Conservation (phyloP, 2,113 vertebrate genomes). For the Synchiropus splendidus region DNA sequence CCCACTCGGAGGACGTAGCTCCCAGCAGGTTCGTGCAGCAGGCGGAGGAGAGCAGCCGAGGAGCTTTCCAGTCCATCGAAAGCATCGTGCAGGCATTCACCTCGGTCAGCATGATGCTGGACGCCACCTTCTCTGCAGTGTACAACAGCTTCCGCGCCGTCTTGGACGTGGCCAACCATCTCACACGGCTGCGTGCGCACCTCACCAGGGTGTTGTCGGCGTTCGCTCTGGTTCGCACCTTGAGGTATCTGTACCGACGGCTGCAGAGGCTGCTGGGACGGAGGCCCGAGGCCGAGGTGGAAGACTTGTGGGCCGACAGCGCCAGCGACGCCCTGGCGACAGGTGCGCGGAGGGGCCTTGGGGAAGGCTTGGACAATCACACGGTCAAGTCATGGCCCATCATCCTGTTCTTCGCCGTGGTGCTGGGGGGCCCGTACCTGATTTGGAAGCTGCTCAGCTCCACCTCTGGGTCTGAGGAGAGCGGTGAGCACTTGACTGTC, state of each 20-base stretch:
- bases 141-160: conserved; percentile 97
- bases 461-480: conserved; percentile 65
- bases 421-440: conserved; percentile 91
- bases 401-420: conserved; percentile 91
- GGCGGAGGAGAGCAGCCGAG: conserved; percentile 93
- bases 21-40: conserved; percentile 94
- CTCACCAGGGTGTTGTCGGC: conserved; percentile 93
- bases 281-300: conserved; percentile 71
- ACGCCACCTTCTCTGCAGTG: conserved; percentile 94
- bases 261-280: conserved; percentile 79
- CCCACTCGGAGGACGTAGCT: conserved; percentile 71
- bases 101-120: conserved; percentile 98
- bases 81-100: conserved; percentile 95
- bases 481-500: conserved; percentile 58
- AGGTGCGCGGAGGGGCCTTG: conserved; percentile 8
- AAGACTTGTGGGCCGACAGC: conserved; percentile 91
- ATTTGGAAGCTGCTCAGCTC: conserved; percentile 93
- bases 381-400: conserved; percentile 95
- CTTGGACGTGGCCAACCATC: conserved; percentile 93
- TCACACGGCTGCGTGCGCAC: conserved; percentile 85
- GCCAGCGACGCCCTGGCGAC: conserved; percentile 64
- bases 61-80: conserved; percentile 95
- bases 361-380: conserved; percentile 63
- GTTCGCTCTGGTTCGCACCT: conserved; percentile 88
- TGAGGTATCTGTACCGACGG: conserved; percentile 82